Conservation (phyloP, 2,797 vertebrate genomes). For the Halcyon leucocephala region DNA sequence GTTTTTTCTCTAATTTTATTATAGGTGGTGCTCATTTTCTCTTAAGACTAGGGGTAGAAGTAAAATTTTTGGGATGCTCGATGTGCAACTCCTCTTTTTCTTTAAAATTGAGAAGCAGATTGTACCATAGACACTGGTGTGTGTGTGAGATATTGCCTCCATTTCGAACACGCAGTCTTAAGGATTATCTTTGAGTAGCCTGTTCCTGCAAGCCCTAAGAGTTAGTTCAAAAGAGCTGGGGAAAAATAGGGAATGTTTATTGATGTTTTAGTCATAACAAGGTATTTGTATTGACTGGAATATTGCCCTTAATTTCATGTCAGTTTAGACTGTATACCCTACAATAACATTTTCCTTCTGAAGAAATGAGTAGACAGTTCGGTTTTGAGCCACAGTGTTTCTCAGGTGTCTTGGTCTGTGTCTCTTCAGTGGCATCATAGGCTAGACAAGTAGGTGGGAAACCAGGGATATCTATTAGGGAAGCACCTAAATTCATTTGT, state of each 20-base stretch:
- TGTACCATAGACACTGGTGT: background rate
- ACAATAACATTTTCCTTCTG: background rate
- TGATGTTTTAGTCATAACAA: constrained; percentile 30
- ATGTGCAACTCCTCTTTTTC: background rate
- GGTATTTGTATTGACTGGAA: constrained; percentile 10
- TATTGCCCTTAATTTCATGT: constrained; percentile 16
- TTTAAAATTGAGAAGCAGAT: background rate
- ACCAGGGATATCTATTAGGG: background rate
- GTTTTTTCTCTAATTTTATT: background rate
- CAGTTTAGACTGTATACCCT: background rate
- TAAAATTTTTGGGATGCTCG: background rate
- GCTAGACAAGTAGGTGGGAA: background rate
- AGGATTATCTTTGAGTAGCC: background rate
- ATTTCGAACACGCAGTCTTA: background rate
- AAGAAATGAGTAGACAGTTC: background rate
- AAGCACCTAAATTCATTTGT: background rate
- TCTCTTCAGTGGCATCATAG: background rate
- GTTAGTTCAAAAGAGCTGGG: constrained; percentile 30
- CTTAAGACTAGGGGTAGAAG: background rate
- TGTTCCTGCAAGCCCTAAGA: constrained; percentile 28
- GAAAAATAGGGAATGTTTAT: constrained; percentile 20
- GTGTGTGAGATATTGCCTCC: background rate
- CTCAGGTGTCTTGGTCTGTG: background rate
- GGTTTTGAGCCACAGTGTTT: background rate
- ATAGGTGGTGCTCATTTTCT: background rate